Evolutionary conservation across 2,113 vertebrate species (phyloP), one percentile per base, ranked within the genome.

Genomic region (Syngnathus scovelli): DNA sequence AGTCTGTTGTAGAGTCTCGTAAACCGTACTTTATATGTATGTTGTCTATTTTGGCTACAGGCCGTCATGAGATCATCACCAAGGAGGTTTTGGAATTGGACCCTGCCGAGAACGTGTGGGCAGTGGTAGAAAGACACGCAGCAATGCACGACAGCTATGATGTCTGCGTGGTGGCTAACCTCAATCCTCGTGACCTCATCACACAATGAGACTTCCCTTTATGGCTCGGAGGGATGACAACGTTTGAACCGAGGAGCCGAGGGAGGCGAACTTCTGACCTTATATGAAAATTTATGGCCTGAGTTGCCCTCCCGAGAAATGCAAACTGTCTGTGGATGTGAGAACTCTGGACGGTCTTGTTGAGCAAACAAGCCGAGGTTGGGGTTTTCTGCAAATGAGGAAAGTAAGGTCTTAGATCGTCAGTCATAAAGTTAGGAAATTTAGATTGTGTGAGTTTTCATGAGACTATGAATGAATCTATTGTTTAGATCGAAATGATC

Each of bases 71-170:
- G 78, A 90, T 95, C 71, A 96, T 97, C 83, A 92, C 89, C 79
- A 96, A 96, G 79, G 93, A 95, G 87, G 94, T 97, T 81, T 71
- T 95, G 27, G 92, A 94, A 74, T 72, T 98, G 79, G 92, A 96
- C 52, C 93, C 93, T 0, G 93, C 91, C 89, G 92, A 96, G 77
- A 94, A 93, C 78, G 92, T 91, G 69, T 97, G 95, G 95, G 96
- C 93, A 0, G 91, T 93, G 37, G 90, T 92, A 38, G 93, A 94
- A 64, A 56, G 91, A 62, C 67, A 92, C 0, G 92, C 91, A 75
- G 92, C 93, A 76, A 94, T 97, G 95, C 94, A 94, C 0, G 93
- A 98, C 87, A 92, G 85, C 78, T 96, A 96, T 0, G 94, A 95
- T 0, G 92, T 95, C 59, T 98, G 95, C 67, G 90, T 97, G 5